Evolutionary conservation across 2,888 invertebrate species (phyloP).

Genomic region (Erebia palarica): DNA sequence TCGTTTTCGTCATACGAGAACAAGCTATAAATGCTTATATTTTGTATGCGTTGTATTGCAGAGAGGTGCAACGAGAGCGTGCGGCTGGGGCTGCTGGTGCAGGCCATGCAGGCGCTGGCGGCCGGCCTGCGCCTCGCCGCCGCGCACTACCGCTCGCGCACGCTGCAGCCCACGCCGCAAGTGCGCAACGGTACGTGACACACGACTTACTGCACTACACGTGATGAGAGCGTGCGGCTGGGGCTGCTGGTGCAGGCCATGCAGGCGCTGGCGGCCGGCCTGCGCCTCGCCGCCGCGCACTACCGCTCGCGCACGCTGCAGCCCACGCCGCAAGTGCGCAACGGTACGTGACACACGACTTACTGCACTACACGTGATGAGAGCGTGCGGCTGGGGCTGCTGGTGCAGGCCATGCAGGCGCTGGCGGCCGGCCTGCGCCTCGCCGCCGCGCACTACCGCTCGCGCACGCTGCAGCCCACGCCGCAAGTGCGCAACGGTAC

Average conservation of each 20-base stretch:
- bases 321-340: constrained; percentile 95
- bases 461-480: constrained; percentile 93
- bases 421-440: constrained; percentile 96
- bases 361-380: background rate
- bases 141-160: constrained; percentile 91
- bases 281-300: constrained; percentile 94
- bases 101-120: constrained; percentile 96
- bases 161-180: constrained; percentile 94
- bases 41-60: constrained; percentile 36
- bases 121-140: constrained; percentile 96
- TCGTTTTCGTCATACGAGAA: too few relatives aligned
- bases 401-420: constrained; percentile 95
- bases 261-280: constrained; percentile 96
- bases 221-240: background rate
- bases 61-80: constrained; percentile 70
- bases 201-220: background rate
- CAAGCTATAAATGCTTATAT: background rate
- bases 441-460: constrained; percentile 92
- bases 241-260: constrained; percentile 94
- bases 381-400: constrained; percentile 64
- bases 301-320: constrained; percentile 92
- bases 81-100: constrained; percentile 92
- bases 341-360: constrained; percentile 83
- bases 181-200: constrained; percentile 91
- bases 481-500: constrained; percentile 94